Evolutionary conservation across 2,888 invertebrate species (phyloP).

Genomic region (Drosophila macrospina): DNA sequence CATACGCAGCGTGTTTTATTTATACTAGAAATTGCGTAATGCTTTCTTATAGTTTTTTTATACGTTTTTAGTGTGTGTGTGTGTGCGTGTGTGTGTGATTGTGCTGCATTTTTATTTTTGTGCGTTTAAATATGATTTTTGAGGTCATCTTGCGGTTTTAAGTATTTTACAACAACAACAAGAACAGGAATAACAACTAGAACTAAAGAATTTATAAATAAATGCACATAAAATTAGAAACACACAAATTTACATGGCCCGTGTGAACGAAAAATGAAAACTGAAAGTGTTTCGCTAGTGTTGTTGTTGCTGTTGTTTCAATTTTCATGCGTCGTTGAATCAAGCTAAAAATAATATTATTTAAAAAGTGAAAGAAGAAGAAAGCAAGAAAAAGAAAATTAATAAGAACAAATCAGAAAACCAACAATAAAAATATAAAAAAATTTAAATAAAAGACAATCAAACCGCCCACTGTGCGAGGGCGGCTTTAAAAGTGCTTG

Average conservation of each 20-base stretch:
- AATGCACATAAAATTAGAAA: conserved; percentile 75
- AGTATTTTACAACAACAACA: conserved; percentile 50
- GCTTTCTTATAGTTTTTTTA: conserved; percentile 26
- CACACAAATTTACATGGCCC: conserved; percentile 58
- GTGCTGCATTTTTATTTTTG: conserved; percentile 46
- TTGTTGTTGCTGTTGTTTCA: conserved; percentile 29
- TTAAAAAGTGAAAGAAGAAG: too few species aligned
- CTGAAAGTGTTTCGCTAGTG: conserved; percentile 70
- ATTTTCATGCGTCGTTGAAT: conserved; percentile 44
- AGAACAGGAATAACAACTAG: conserved; percentile 23
- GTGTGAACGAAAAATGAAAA: conserved; percentile 50
- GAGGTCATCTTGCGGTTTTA: conserved; percentile 79
- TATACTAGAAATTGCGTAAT: conserved; percentile 68
- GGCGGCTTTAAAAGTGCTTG: conserved; percentile 27
- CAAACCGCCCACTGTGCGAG: conserved; percentile 45
- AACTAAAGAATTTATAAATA: conserved; percentile 66
- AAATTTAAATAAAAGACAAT: conserved; percentile 28
- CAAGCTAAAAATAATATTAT: conserved; percentile 63
- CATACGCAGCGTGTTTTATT: conserved; percentile 48
- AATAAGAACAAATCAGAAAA: conserved; percentile 24
- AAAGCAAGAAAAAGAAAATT: conserved; percentile 11
- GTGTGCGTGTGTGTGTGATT: too few species aligned
- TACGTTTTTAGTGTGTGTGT: too few species aligned
- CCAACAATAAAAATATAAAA: conserved; percentile 34
- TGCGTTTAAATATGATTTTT: conserved; percentile 64